Conservation (phyloP, 2,888 invertebrate species). For the Caradrina kadenii region DNA sequence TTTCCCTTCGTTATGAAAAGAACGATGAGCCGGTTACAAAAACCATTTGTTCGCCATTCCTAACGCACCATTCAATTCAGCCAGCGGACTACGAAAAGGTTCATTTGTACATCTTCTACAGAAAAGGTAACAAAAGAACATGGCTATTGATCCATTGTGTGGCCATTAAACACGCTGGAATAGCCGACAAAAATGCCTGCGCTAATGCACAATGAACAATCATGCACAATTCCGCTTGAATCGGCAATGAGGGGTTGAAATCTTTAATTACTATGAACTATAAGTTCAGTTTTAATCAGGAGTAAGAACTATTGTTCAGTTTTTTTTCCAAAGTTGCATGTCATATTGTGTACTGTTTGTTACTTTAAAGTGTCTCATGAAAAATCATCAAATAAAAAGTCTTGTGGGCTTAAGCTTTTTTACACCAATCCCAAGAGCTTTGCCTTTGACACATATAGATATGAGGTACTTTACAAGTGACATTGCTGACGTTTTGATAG, state of each 20-base stretch:
- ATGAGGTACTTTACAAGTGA: background rate
- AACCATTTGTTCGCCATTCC: slow-evolving; percentile 50
- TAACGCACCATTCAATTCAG: slow-evolving; percentile 45
- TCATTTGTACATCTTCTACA: slow-evolving; percentile 45
- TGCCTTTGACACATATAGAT: background rate
- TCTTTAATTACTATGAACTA: slow-evolving; percentile 44
- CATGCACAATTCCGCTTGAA: slow-evolving; percentile 65
- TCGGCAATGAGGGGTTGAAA: slow-evolving; percentile 52
- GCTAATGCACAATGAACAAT: slow-evolving; percentile 61
- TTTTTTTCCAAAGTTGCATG: too few relatives aligned
- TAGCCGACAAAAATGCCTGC: slow-evolving; percentile 61
- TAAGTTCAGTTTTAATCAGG: slow-evolving; percentile 5
- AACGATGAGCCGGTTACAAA: slow-evolving; percentile 38
- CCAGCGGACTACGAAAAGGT: slow-evolving; percentile 46
- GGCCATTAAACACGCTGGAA: slow-evolving; percentile 64
- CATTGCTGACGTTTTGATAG: background rate
- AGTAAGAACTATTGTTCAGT: background rate
- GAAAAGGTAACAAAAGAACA: slow-evolving; percentile 57
- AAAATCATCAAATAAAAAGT: background rate
- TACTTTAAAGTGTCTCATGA: too few relatives aligned
- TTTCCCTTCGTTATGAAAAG: slow-evolving; percentile 33
- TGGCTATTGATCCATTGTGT: slow-evolving; percentile 58
- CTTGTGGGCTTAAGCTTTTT: background rate
- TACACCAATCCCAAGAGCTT: background rate
- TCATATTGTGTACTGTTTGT: too few relatives aligned